Conservation (phyloP, 2,797 vertebrate genomes). For the Acestrorhynchus altus region DNA sequence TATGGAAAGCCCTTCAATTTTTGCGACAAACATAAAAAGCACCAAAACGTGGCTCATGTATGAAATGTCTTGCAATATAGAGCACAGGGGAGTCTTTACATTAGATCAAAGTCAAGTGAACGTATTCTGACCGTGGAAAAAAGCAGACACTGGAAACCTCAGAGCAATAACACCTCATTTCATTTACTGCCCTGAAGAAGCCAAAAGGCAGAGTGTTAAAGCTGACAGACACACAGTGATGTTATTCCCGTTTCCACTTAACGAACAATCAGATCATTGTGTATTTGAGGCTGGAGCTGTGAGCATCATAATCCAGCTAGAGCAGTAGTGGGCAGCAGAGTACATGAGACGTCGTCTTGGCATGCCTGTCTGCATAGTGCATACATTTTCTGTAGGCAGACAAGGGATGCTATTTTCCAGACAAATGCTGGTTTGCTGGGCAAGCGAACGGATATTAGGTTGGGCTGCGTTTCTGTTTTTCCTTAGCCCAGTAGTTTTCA, state of each 20-base stretch:
- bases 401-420: conserved; percentile 22
- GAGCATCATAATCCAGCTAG: neutral
- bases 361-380: conserved; percentile 6
- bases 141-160: conserved; percentile 31
- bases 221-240: conserved; percentile 21
- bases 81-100: conserved; percentile 47
- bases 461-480: neutral
- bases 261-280: conserved; percentile 27
- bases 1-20: neutral
- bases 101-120: conserved; percentile 37
- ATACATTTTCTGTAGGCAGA: conserved; percentile 7
- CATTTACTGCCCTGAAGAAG: conserved; percentile 36
- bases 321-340: conserved; percentile 42
- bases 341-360: conserved; percentile 24
- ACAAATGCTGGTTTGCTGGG: conserved; percentile 24
- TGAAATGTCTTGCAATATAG: conserved; percentile 20
- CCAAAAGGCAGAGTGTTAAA: conserved; percentile 28
- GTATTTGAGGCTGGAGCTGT: conserved; percentile 13
- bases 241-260: conserved; percentile 29
- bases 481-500: conserved; percentile 13
- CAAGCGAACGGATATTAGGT: conserved; percentile 12
- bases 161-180: conserved; percentile 38
- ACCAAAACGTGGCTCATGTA: conserved; percentile 9
- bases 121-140: conserved; percentile 38
- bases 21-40: neutral